Evolutionary conservation across 2,113 vertebrate species (phyloP), one percentile per base, ranked within the genome.

Genomic region (Murina feae): DNA sequence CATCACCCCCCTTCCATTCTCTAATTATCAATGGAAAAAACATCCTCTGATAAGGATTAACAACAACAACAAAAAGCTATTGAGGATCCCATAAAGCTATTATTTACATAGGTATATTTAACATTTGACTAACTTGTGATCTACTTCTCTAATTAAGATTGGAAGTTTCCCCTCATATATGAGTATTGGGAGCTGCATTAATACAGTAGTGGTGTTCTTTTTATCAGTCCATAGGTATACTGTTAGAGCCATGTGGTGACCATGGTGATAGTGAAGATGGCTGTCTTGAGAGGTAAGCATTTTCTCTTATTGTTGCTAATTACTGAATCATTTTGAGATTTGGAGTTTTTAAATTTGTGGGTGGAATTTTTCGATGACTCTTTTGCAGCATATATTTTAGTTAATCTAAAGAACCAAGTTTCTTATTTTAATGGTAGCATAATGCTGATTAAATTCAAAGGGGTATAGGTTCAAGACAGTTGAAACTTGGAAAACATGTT

Each of bases 281-380:
- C 98, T 98, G 98, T 97, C 98, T 98, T 96, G 98, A 98, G 98
- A 99, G 99, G 99, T 99, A 96, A 96, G 92, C 58, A 97, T 93
- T 87, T 97, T 96, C 74, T 95, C 47, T 93, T 92, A 11, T 87
- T 91, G 25, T 84, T 93, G 86, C 55, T 91, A 74, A 80, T 72
- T 86, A 30, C 85, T 35, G 65, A 55, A 6, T 93, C 2, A 0
- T 75, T 93, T 79, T 72, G 25, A 75, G 68, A 92, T 55, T 55
- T 66, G 35, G 55, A 55, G 37, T 23, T 44, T 14, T 91, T 92
- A 85, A 21, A 68, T 74, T 92, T 93, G 13, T n/a, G 58, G 85
- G 76, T 91, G 35, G 88, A 87, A 89, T 81, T 68, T 76, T 35
- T 37, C 49, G 58, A 20, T 42, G 2, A 68, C 21, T 84, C 20